Conservation (phyloP, 1,140 invertebrate species). For the Hydropsyche tenuis region DNA sequence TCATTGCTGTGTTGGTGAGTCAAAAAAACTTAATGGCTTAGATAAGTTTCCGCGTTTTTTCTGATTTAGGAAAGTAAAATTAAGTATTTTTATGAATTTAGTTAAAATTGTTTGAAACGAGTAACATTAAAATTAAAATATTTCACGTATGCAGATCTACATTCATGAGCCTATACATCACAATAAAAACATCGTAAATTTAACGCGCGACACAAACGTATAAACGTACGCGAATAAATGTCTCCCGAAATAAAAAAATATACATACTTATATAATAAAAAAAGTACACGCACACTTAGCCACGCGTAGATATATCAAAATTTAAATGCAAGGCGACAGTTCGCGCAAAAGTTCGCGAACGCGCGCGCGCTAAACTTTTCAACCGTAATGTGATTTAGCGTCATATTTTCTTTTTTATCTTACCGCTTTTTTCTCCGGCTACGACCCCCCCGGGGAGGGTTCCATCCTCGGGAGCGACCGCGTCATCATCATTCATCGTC, state of each 20-base stretch:
- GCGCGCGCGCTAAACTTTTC: conserved; percentile 7
- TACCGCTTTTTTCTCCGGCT: neutral
- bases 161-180: no score
- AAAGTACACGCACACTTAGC: conserved; percentile 1
- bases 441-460: neutral
- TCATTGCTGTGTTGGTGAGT: neutral
- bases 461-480: neutral
- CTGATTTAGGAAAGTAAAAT: no score
- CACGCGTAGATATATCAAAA: neutral
- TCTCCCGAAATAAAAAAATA: no score
- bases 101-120: no score
- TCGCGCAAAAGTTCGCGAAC: neutral
- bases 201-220: no score
- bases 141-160: no score
- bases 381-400: conserved; percentile 15
- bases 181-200: no score
- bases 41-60: no score
- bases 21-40: neutral
- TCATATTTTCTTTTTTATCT: conserved; percentile 10
- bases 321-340: conserved; percentile 24
- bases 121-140: no score
- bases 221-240: no score
- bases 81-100: no score
- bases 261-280: neutral
- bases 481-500: conserved; percentile 28